Conservation (phyloP, 2,113 vertebrate genomes). For the Acanthochromis polyacanthus region DNA sequence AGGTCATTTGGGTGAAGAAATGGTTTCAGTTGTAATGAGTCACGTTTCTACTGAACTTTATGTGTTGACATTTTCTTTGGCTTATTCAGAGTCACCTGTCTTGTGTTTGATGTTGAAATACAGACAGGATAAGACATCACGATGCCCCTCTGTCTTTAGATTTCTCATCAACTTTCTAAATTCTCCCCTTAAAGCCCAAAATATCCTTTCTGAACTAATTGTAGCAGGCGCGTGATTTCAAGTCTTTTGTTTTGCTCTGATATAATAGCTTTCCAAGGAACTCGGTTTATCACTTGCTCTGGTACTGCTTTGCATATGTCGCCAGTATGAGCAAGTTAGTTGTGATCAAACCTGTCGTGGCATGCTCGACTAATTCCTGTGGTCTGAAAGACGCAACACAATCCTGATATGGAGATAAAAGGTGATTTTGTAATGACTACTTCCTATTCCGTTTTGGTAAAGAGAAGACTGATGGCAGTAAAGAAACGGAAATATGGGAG, state of each 20-base stretch:
- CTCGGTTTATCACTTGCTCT: neutral
- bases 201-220: no score
- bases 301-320: conserved; percentile 11
- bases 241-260: no score
- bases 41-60: neutral
- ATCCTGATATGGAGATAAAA: conserved; percentile 28
- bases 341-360: conserved; percentile 46
- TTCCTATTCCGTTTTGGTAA: neutral
- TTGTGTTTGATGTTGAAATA: conserved; percentile 5
- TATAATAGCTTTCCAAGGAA: neutral
- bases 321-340: neutral
- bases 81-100: conserved; percentile 3
- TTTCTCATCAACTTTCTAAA: neutral
- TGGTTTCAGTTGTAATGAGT: conserved; percentile 39
- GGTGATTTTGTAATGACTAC: neutral
- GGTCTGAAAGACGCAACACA: conserved; percentile 1
- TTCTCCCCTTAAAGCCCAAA: no score
- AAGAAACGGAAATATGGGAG: no score
- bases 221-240: no score
- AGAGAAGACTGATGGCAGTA: no score
- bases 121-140: neutral
- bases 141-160: neutral
- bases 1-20: neutral
- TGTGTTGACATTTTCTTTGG: conserved; percentile 33
- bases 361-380: conserved; percentile 45